Conservation (phyloP, 2,888 invertebrate species). For the Cantharis lateralis region DNA sequence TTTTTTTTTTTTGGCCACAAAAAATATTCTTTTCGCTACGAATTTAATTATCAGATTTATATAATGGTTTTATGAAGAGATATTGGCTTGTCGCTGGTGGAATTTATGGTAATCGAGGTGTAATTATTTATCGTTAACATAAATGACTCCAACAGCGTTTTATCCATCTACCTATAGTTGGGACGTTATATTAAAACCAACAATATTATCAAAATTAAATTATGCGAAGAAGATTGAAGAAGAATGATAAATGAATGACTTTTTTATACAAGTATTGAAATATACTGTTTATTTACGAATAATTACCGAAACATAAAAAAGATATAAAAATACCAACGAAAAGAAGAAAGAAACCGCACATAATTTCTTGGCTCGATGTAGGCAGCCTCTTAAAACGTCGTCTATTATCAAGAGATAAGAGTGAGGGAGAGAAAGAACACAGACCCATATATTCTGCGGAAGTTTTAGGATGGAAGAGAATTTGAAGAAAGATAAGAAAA, state of each 20-base stretch:
- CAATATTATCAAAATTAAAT: background rate
- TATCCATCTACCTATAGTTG: background rate
- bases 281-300: no score
- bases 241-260: background rate
- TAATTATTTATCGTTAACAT: background rate
- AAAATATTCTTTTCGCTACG: background rate
- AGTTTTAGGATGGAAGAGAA: no score
- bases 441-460: no score
- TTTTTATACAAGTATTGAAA: background rate
- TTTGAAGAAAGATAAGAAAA: no score
- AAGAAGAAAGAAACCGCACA: no score
- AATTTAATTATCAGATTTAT: background rate
- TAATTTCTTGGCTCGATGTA: no score
- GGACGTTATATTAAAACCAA: background rate
- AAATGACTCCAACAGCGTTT: background rate
- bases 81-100: background rate
- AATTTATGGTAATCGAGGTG: background rate
- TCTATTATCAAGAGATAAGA: no score
- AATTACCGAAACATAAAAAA: no score
- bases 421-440: no score
- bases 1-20: background rate
- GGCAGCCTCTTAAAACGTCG: no score
- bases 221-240: background rate
- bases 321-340: no score
- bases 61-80: background rate